These are phyloP conservation scores for Apamea crenata DNA, from an alignment of 2,888 invertebrate species.

Conservation along the genomic window DNA sequence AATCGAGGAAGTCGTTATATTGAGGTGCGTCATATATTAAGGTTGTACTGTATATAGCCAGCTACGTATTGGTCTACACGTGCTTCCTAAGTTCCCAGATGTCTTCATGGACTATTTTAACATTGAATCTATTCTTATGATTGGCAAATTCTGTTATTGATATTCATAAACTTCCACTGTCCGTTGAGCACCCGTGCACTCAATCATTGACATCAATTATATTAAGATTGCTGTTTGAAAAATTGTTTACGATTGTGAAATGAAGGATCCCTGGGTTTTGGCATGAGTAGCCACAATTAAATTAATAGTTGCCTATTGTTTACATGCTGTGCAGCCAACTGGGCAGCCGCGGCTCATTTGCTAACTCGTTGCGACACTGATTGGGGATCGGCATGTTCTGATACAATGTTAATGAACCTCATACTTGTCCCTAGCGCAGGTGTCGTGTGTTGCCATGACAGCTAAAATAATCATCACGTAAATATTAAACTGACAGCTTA, in stretches of 20 bases:
- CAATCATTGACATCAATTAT: slow-evolving; percentile 63
- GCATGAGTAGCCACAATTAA: slow-evolving; percentile 58
- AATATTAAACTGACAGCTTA: slow-evolving; percentile 10
- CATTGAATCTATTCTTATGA: slow-evolving; percentile 56
- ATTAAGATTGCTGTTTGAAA: slow-evolving; percentile 53
- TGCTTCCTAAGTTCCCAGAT: slow-evolving; percentile 43
- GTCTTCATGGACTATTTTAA: slow-evolving; percentile 55
- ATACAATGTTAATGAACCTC: slow-evolving; percentile 53
- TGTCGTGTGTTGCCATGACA: slow-evolving; percentile 20
- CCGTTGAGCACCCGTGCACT: slow-evolving; percentile 53
- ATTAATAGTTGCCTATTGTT: slow-evolving; percentile 65
- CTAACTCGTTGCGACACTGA: slow-evolving; percentile 61
- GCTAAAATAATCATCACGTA: slow-evolving; percentile 24
- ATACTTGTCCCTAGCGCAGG: slow-evolving; percentile 31
- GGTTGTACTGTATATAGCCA: no score
- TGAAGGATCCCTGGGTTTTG: slow-evolving; percentile 62
- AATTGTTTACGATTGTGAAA: slow-evolving; percentile 58
- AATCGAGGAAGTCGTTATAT: no score
- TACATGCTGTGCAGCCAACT: slow-evolving; percentile 65
- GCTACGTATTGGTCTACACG: slow-evolving; percentile 14
- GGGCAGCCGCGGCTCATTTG: slow-evolving; percentile 60
- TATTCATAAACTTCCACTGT: slow-evolving; percentile 37
- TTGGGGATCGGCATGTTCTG: slow-evolving; percentile 55
- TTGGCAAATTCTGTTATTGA: slow-evolving; percentile 57
- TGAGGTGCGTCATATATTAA: no score